These are phyloP conservation scores for Penaeus vannamei DNA, from an alignment of 1,140 invertebrate genomes.

Conservation along the genomic window DNA sequence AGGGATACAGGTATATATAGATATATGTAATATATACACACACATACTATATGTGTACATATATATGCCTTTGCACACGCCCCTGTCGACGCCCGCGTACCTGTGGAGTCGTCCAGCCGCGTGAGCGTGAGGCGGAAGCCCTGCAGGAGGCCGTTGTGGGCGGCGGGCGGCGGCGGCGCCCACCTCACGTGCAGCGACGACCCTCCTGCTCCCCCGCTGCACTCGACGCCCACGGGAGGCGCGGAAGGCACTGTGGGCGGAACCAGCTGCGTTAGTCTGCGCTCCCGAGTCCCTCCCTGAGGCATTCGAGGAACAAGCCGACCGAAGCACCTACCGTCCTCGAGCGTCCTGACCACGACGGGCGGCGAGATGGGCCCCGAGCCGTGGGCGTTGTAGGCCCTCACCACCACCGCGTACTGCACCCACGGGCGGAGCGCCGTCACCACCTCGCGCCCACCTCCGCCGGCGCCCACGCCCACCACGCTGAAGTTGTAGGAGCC, in stretches of 20 bases:
- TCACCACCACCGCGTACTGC: constrained; percentile 71
- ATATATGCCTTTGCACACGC: neutral
- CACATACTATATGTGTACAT: neutral
- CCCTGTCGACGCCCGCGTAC: too few relatives aligned
- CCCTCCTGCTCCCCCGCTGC: constrained; percentile 79
- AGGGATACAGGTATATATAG: neutral
- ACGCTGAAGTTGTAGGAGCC: constrained; percentile 48
- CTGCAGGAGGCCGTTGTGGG: constrained; percentile 85
- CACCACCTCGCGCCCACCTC: constrained; percentile 35
- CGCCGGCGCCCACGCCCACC: constrained; percentile 45
- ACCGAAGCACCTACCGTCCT: constrained; percentile 8
- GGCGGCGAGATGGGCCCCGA: constrained; percentile 68
- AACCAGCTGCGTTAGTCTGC: too few relatives aligned
- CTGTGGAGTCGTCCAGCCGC: neutral
- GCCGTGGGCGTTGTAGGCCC: constrained; percentile 71
- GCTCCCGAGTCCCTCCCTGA: too few relatives aligned
- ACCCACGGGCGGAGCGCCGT: constrained; percentile 71
- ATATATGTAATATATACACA: neutral
- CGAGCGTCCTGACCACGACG: constrained; percentile 36
- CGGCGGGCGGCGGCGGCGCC: constrained; percentile 84
- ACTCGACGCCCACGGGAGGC: constrained; percentile 80
- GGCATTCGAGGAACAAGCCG: too few relatives aligned
- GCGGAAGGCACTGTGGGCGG: constrained; percentile 79
- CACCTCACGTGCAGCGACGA: constrained; percentile 86
- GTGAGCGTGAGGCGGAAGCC: constrained; percentile 83